Evolutionary conservation across 1,140 invertebrate species (phyloP).

Genomic region (Dendrolimus kikuchii): DNA sequence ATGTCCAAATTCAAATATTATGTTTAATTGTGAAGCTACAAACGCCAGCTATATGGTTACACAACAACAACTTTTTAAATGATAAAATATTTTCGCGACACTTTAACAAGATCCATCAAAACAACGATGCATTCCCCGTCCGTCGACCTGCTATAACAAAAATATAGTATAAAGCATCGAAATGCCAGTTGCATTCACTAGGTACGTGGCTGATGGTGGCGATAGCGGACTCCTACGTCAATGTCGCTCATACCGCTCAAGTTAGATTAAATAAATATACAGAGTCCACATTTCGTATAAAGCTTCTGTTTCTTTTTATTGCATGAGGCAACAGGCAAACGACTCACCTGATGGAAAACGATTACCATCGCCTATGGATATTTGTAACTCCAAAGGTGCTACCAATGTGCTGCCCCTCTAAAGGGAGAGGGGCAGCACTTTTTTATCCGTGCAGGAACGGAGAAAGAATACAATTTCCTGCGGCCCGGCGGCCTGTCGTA

Average conservation of each 20-base stretch:
- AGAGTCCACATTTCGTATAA: no score
- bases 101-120: constrained; percentile 5
- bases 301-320: no score
- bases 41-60: neutral
- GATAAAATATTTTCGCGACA: constrained; percentile 4
- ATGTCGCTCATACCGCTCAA: constrained; percentile 6
- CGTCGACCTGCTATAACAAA: constrained; percentile 19
- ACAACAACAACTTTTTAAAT: constrained; percentile 8
- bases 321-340: no score
- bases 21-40: neutral
- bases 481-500: no score
- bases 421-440: no score
- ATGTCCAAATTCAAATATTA: neutral
- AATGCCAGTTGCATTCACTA: constrained; percentile 20
- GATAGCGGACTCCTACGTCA: constrained; percentile 22
- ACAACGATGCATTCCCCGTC: constrained; percentile 6
- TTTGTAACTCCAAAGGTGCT: no score
- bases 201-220: constrained; percentile 14
- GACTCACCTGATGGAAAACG: no score
- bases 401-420: no score
- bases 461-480: no score
- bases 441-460: no score
- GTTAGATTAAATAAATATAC: no score
- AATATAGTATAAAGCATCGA: constrained; percentile 24
- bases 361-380: no score